Evolutionary conservation across 1,140 invertebrate species (phyloP).

Genomic region (Drosophila dunni): DNA sequence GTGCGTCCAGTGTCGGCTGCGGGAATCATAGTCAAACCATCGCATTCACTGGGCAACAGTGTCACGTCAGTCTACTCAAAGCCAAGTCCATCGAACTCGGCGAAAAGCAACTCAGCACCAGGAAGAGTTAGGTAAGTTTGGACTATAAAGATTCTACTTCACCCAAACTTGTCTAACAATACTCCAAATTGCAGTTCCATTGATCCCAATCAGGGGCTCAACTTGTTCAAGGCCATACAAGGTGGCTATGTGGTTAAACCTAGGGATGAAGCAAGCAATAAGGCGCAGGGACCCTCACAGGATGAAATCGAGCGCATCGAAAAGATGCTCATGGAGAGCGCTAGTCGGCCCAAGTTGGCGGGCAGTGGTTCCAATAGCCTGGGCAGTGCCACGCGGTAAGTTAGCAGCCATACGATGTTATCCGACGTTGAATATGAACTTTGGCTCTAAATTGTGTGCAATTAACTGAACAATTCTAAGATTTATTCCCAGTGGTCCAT

Average conservation of each 20-base stretch:
- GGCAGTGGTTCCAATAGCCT: conserved; percentile 83
- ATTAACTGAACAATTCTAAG: conserved; percentile 19
- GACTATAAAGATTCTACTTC: no score
- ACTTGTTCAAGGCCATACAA: conserved; percentile 87
- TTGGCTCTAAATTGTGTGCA: conserved; percentile 9
- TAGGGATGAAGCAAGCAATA: conserved; percentile 90
- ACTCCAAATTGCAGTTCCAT: conserved; percentile 72
- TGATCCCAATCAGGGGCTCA: conserved; percentile 83
- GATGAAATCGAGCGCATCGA: conserved; percentile 88
- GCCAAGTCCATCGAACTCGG: conserved; percentile 83
- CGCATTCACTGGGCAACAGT: conserved; percentile 85
- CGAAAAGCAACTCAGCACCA: conserved; percentile 83
- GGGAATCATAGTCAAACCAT: conserved; percentile 86
- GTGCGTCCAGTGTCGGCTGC: conserved; percentile 90
- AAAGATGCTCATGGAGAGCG: conserved; percentile 85
- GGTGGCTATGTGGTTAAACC: conserved; percentile 93
- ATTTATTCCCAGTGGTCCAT: conserved; percentile 54
- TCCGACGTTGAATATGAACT: conserved; percentile 32
- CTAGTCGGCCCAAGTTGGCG: conserved; percentile 71
- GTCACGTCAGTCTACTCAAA: conserved; percentile 83
- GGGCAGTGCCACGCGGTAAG: conserved; percentile 79
- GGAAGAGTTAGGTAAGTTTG: conserved; percentile 71
- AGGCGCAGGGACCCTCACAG: conserved; percentile 87
- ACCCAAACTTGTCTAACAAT: no score
- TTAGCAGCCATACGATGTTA: not conserved